Percentiles rank a stretch among this genome's conserved stretches.
phyloP scores from a whole-genome alignment of 2,888 invertebrate species.

The Stenichneumon culpator region DNA sequence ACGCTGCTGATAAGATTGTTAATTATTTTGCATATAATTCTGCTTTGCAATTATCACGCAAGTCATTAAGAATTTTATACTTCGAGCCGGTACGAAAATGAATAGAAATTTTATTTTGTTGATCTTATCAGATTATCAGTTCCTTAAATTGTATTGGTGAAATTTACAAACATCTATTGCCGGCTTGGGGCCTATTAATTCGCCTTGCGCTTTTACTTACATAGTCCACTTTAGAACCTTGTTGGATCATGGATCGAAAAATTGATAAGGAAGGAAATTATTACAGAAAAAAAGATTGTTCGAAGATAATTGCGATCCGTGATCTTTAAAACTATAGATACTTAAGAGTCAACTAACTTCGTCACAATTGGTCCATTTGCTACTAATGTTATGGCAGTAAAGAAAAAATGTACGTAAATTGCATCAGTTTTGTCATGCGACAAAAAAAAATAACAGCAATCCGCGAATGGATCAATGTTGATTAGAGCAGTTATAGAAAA shows the following conservation, averaged over 20 bases:
- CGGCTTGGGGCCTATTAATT: constrained; percentile 35
- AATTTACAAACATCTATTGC: constrained; percentile 4
- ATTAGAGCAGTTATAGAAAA: background rate
- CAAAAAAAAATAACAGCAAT: too few species aligned
- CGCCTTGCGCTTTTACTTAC: constrained; percentile 31
- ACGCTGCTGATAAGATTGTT: constrained; percentile 45
- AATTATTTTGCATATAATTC: constrained; percentile 50
- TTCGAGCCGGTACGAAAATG: constrained; percentile 33
- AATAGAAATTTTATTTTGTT: background rate
- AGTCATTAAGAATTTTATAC: constrained; percentile 29
- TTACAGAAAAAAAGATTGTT: background rate
- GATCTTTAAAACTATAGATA: constrained; percentile 22
- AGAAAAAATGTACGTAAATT: background rate
- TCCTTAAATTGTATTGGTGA: constrained; percentile 6
- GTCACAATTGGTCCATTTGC: background rate
- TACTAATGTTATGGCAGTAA: too few species aligned
- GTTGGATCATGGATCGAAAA: constrained; percentile 12
- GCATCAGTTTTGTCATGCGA: background rate
- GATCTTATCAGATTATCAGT: background rate
- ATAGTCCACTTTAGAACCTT: constrained; percentile 8
- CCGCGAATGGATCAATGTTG: background rate
- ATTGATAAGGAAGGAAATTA: constrained; percentile 13
- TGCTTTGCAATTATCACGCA: constrained; percentile 29
- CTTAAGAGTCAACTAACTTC: background rate
- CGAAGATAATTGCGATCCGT: constrained; percentile 10